A percentile compares a stretch with the other conserved stretches of the same genome.
Evolutionary conservation across 2,888 invertebrate genomes (phyloP).

Genomic region (Argynnis bischoffii): DNA sequence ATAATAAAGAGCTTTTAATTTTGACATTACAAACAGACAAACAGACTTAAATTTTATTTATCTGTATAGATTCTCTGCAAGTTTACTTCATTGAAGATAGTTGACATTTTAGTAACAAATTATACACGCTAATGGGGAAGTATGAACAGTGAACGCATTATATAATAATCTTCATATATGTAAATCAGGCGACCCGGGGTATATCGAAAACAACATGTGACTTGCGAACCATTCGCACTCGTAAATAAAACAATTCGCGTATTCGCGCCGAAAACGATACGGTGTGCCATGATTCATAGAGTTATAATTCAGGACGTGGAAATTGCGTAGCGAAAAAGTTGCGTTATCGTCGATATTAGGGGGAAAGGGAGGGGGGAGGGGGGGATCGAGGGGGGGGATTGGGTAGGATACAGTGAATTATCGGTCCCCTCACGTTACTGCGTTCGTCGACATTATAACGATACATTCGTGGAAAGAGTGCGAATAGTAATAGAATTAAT

Average conservation of each 20-base stretch:
- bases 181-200: not conserved
- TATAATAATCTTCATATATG: slow-evolving; percentile 7
- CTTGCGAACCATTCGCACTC: slow-evolving; percentile 4
- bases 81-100: too few species aligned
- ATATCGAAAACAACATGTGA: slow-evolving; percentile 24
- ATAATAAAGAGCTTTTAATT: too few species aligned
- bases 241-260: slow-evolving; percentile 52
- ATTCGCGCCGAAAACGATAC: slow-evolving; percentile 50
- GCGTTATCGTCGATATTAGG: slow-evolving; percentile 71
- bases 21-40: too few species aligned
- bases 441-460: slow-evolving; percentile 46
- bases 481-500: slow-evolving; percentile 45
- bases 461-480: slow-evolving; percentile 37
- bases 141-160: slow-evolving; percentile 3
- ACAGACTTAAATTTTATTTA: too few species aligned
- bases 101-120: not conserved
- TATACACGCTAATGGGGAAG: not conserved
- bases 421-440: slow-evolving; percentile 53
- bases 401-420: slow-evolving; percentile 62
- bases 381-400: slow-evolving; percentile 21
- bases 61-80: too few species aligned
- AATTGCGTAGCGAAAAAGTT: slow-evolving; percentile 61
- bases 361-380: slow-evolving; percentile 43
- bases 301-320: slow-evolving; percentile 65
- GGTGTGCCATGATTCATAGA: slow-evolving; percentile 63